A percentile compares a stretch with the other conserved stretches of the same genome.
phyloP scores from a whole-genome alignment of 2,797 vertebrate genomes.

The Orestias chungarensis region DNA sequence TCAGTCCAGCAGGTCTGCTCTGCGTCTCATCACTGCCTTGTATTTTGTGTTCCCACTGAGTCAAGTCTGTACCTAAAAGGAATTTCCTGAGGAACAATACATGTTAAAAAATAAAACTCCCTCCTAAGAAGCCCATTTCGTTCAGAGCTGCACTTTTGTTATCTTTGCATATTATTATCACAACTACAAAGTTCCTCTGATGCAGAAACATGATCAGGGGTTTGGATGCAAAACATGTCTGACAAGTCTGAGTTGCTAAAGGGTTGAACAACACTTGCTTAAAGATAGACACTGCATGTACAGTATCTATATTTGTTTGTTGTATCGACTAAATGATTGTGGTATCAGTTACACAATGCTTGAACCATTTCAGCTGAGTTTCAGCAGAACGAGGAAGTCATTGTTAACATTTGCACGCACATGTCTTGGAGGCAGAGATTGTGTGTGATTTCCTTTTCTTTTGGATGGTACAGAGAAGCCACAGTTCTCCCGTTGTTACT shows the following conservation, averaged over 20 bases:
- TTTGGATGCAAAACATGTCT: not conserved
- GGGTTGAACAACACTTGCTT: not conserved
- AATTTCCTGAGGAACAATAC: too few relatives aligned
- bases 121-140: too few relatives aligned
- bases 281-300: too few relatives aligned
- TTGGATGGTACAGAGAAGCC: slow-evolving; percentile 21
- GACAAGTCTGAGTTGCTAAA: not conserved
- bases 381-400: not conserved
- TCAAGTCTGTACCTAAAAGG: too few relatives aligned
- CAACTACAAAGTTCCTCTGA: not conserved
- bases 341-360: not conserved
- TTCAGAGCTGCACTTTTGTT: too few relatives aligned
- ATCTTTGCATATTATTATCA: too few relatives aligned
- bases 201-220: not conserved
- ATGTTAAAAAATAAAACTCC: too few relatives aligned
- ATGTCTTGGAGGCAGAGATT: slow-evolving; percentile 12
- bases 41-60: too few relatives aligned
- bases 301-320: not conserved
- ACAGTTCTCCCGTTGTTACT: slow-evolving; percentile 41
- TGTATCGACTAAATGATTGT: not conserved
- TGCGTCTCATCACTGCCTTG: too few relatives aligned
- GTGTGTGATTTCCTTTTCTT: slow-evolving; percentile 2
- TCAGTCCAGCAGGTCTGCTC: not conserved
- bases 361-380: not conserved
- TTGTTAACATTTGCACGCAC: slow-evolving; percentile 26